Conservation (phyloP, 1,140 invertebrate genomes). For the Euborellia annulipes region DNA sequence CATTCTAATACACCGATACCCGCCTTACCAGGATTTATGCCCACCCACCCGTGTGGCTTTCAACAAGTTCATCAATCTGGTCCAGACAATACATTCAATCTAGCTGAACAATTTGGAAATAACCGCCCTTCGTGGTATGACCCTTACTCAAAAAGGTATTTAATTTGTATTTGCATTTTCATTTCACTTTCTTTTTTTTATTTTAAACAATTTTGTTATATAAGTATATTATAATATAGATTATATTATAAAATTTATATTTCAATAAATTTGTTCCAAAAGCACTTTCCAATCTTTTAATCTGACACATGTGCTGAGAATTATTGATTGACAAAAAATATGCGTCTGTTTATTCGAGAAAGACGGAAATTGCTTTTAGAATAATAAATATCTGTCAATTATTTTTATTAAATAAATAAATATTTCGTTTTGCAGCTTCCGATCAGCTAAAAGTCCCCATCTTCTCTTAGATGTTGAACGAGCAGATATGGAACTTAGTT, state of each 20-base stretch:
- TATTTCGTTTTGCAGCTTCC: slow-evolving; percentile 27
- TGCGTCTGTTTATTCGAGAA: too few species aligned
- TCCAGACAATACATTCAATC: slow-evolving; percentile 13
- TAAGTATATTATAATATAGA: too few species aligned
- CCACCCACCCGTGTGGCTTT: neutral
- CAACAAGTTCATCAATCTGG: slow-evolving; percentile 13
- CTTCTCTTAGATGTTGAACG: slow-evolving; percentile 35
- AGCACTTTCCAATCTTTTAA: too few species aligned
- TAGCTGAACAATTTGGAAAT: slow-evolving; percentile 32
- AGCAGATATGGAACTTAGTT: slow-evolving; percentile 37
- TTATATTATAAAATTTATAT: too few species aligned
- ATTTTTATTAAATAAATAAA: too few species aligned
- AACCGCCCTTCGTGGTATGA: slow-evolving; percentile 36
- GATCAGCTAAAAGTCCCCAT: slow-evolving; percentile 31
- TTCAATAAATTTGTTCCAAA: too few species aligned
- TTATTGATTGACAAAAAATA: too few species aligned
- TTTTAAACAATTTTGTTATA: too few species aligned
- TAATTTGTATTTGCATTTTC: slow-evolving; percentile 1
- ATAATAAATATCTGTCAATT: too few species aligned
- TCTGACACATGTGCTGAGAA: too few species aligned
- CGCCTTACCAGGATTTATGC: neutral
- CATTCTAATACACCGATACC: slow-evolving; percentile 2
- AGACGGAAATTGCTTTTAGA: too few species aligned
- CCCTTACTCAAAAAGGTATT: slow-evolving; percentile 32
- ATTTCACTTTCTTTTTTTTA: neutral